A percentile compares a stretch with the other conserved stretches of the same genome.
Conservation (phyloP, 2,797 vertebrate species). For the Danio jaintianensis region DNA sequence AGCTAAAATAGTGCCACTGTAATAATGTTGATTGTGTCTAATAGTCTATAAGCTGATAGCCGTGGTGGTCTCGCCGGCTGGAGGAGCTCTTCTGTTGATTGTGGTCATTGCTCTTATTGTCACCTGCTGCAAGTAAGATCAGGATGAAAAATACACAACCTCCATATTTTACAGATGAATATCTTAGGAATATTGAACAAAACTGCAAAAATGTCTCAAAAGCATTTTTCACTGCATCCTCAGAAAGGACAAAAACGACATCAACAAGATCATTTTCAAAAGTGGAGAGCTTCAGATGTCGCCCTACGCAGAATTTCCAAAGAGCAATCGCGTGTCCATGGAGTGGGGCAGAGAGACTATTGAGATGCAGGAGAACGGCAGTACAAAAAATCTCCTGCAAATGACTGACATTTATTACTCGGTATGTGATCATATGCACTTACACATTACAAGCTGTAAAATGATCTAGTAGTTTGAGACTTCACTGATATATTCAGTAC, state of each 20-base stretch:
- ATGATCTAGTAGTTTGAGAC: no score
- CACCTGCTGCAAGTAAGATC: constrained; percentile 89
- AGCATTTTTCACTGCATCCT: constrained; percentile 50
- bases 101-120: constrained; percentile 89
- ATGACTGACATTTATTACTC: constrained; percentile 98
- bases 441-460: no score
- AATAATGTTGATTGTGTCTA: constrained; percentile 10
- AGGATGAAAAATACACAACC: background rate
- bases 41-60: constrained; percentile 96
- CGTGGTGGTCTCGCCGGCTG: constrained; percentile 91
- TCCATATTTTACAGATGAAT: background rate
- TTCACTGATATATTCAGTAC: no score
- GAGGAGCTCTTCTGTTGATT: constrained; percentile 89
- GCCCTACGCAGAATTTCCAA: constrained; percentile 92
- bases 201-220: background rate
- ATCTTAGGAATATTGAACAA: no score
- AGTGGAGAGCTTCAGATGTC: constrained; percentile 97
- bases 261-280: constrained; percentile 99
- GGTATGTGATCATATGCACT: constrained; percentile 72
- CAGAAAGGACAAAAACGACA: constrained; percentile 97
- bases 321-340: constrained; percentile 88
- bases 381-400: constrained; percentile 98
- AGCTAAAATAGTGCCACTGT: background rate
- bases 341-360: constrained; percentile 98
- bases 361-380: constrained; percentile 99